Evolutionary conservation across 2,113 vertebrate genomes (phyloP).

Genomic region (Lophura nycthemera): DNA sequence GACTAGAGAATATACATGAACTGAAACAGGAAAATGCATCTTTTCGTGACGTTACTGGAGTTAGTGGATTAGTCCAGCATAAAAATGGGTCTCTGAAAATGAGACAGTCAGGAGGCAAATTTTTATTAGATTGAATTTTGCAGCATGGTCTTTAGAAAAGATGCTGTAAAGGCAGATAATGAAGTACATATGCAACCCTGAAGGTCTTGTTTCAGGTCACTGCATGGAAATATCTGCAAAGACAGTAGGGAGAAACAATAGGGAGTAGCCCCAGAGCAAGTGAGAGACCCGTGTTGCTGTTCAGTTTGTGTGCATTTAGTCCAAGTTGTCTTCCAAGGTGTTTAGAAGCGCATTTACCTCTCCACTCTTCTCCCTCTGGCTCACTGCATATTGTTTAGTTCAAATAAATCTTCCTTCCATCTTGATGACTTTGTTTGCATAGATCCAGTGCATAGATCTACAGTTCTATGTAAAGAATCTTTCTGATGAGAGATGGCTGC

Average conservation of each 20-base stretch:
- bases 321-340: not conserved
- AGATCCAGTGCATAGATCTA: not conserved
- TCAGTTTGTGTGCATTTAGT: not conserved
- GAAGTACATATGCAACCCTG: not conserved
- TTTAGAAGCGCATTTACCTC: not conserved
- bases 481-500: not conserved
- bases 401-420: not conserved
- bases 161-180: not conserved
- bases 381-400: fast-evolving
- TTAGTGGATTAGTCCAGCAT: not conserved
- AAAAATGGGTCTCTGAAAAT: not conserved
- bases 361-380: not conserved
- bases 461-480: fast-evolving
- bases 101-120: not conserved
- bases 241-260: not conserved
- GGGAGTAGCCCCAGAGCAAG: not conserved
- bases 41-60: not conserved
- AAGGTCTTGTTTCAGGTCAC: not conserved
- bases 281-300: not conserved
- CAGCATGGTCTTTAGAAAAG: not conserved
- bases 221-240: not conserved
- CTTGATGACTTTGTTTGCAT: not conserved
- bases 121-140: not conserved
- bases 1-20: not conserved
- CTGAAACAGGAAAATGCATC: not conserved